phyloP scores from a whole-genome alignment of 2,888 invertebrate genomes.

The Troglohyphantes excavatus region DNA sequence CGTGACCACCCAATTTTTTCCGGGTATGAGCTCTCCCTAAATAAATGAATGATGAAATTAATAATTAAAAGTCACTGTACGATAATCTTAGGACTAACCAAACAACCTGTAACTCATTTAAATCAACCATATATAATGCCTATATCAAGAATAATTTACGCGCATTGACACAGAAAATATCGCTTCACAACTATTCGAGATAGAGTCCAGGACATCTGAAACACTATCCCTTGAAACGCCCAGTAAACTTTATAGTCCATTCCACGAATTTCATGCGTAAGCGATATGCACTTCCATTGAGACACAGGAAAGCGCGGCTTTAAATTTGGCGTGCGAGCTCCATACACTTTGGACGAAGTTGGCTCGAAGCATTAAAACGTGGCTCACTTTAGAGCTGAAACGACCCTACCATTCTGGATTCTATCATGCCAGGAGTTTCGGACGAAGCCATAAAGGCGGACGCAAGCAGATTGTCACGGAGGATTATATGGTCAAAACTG shows the following conservation, averaged over 20 bases:
- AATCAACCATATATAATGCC: no score
- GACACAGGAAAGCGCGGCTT: neutral
- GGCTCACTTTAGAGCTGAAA: neutral
- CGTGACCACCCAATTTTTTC: no score
- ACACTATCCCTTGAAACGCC: neutral
- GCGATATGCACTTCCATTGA: neutral
- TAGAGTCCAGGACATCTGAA: neutral
- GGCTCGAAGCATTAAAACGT: neutral
- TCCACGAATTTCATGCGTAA: neutral
- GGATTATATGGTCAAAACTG: slow-evolving; percentile 16
- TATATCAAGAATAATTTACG: no score
- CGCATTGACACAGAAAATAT: no score
- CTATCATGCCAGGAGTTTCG: neutral
- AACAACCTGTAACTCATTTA: no score
- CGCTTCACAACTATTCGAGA: no score
- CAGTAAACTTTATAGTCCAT: neutral
- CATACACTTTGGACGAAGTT: neutral
- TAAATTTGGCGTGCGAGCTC: slow-evolving; percentile 4
- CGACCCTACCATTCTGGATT: slow-evolving; percentile 8
- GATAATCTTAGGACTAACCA: no score
- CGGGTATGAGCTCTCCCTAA: no score
- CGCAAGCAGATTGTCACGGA: neutral
- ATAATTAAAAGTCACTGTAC: no score
- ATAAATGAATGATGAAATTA: no score
- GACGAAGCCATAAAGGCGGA: neutral